phyloP scores from a whole-genome alignment of 2,797 vertebrate genomes.

The Xiphophorus birchmanni region DNA sequence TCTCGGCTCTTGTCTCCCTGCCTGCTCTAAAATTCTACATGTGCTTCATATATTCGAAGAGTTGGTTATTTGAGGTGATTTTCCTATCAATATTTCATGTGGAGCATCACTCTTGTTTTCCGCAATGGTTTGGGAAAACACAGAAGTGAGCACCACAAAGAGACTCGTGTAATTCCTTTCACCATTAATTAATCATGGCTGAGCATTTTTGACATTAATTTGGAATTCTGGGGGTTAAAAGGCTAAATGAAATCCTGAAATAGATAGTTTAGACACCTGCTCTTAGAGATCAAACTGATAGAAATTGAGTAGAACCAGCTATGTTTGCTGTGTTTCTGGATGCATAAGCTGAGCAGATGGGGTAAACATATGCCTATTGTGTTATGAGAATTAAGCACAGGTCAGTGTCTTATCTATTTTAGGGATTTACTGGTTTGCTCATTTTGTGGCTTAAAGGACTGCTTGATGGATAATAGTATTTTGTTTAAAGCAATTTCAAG shows the following conservation, averaged over 20 bases:
- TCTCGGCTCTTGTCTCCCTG: constrained; percentile 48
- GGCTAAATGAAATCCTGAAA: constrained; percentile 23
- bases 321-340: constrained; percentile 36
- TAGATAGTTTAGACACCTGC: constrained; percentile 7
- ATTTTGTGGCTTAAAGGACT: constrained; percentile 46
- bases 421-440: constrained; percentile 56
- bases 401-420: constrained; percentile 53
- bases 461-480: constrained; percentile 61
- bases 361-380: constrained; percentile 66
- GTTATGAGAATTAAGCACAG: constrained; percentile 48
- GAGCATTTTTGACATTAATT: constrained; percentile 25
- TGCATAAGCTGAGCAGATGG: constrained; percentile 64
- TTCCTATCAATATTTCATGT: constrained; percentile 57
- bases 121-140: constrained; percentile 29
- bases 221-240: constrained; percentile 27
- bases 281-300: background rate
- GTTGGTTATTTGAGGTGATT: constrained; percentile 59
- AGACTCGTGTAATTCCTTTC: constrained; percentile 23
- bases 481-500: constrained; percentile 73
- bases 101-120: constrained; percentile 35
- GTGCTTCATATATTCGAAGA: constrained; percentile 58
- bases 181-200: constrained; percentile 41
- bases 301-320: background rate
- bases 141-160: constrained; percentile 12
- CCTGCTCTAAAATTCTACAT: constrained; percentile 63